Base-by-base conservation (phyloP, 1,140 invertebrate genomes). In the Pogonus chalceus region DNA sequence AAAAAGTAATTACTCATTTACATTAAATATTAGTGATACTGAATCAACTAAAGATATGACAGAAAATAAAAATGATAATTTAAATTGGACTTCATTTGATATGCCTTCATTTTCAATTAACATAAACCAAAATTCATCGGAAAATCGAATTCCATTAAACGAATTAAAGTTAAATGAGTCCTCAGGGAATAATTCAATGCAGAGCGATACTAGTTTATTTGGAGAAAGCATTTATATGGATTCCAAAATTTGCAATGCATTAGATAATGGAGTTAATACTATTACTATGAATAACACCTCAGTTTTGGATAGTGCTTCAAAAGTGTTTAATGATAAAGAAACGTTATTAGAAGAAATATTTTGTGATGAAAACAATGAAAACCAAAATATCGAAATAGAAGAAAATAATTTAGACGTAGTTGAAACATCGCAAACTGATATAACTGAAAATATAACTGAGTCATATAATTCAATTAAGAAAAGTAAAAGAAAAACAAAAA, bases 151-250 rank as follows among this genome's bases (percentile, higher is more conserved):
- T n/a, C n/a, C n/a, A n/a, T n/a, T n/a, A n/a, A n/a, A n/a, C n/a
- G n/a, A n/a, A n/a, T n/a, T n/a, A n/a, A n/a, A n/a, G n/a, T n/a
- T n/a, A n/a, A n/a, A n/a, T n/a, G n/a, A n/a, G n/a, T n/a, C n/a
- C n/a, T n/a, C n/a, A n/a, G n/a, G n/a, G n/a, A n/a, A n/a, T n/a
- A n/a, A n/a, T n/a, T n/a, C n/a, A n/a, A n/a, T n/a, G n/a, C n/a
- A n/a, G n/a, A 69, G 64, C 64, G 64, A 67, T 14, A n/a, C n/a
- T n/a, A 70, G 65, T 62, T 66, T 80, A 23, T 75, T 81, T 59
- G 74, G 79, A 60, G 78, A 78, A 50, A 70, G 64, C 54, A 64
- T 73, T 22, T 61, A 65, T 52, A 35, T 69, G 50, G 65, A 72
- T 60, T 60, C 62, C 37, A 61, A 68, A 56, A 60, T 69, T 50